Base-by-base conservation (phyloP, 2,113 vertebrate genomes). In the Hystrix cristata region DNA sequence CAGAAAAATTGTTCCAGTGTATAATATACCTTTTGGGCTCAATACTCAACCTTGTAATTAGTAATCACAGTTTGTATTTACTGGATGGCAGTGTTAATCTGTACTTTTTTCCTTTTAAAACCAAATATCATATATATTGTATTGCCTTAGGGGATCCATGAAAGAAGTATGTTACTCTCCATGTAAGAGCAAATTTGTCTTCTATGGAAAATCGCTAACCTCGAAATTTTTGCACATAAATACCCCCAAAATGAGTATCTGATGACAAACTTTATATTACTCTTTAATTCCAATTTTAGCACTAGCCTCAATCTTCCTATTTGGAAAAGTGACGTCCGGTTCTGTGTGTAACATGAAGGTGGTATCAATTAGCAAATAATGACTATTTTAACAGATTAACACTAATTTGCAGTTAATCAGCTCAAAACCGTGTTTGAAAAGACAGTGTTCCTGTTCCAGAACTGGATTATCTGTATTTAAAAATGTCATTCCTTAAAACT, bases 1-100 rank as follows among this genome's bases (percentile, higher is more conserved):
- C 87, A 67, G 88, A 96, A 95, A 87, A 93, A 55, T 96, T 96
- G 95, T 90, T 95, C 48, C 25, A 65, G 15, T 51, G 87, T 95
- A 84, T 90, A 91, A 80, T 96, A 94, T 38, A 95, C 93, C 96
- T 98, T 96, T 96, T 67, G 95, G 96, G 95, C 94, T 97, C 55
- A 5, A 43, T 80, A 81, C 23, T 83, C 27, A 59, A 65, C 85
- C 85, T 71, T 67, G 64, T 89, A 82, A 92, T 90, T 80, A 88
- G 83, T 82, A 46, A 79, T 88, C 19, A 86, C 62, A 72, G 25
- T 85, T 94, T 5, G 34, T 55, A 55, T 76, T 81, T 87, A 87
- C 60, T 88, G 67, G 62, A 86, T 46, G 89, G 59, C 18, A 88
- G 27, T 93, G 93, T 86, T 60, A 87, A 76, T 84, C 34, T 76